Conservation (phyloP, 1,140 invertebrate genomes). For the Battus philenor region DNA sequence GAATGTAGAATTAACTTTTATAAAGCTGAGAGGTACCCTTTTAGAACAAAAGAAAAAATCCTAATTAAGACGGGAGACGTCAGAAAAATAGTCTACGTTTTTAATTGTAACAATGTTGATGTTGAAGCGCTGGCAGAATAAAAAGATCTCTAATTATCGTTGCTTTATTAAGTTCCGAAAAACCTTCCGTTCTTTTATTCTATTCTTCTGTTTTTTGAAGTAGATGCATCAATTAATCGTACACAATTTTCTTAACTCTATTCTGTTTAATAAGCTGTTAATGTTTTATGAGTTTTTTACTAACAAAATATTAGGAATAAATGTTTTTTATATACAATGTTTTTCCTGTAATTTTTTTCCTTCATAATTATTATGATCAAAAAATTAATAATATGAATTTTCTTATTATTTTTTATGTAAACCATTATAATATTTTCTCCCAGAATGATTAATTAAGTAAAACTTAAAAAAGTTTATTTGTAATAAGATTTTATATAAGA, state of each 20-base stretch:
- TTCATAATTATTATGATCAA: too few relatives aligned
- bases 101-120: slow-evolving; percentile 56
- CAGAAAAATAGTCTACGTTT: slow-evolving; percentile 56
- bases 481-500: not conserved
- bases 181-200: too few relatives aligned
- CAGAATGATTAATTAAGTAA: not conserved
- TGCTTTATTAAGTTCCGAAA: slow-evolving; percentile 29
- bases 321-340: too few relatives aligned
- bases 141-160: slow-evolving; percentile 39
- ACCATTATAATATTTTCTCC: not conserved
- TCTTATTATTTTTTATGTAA: too few relatives aligned
- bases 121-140: slow-evolving; percentile 34
- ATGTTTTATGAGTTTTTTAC: too few relatives aligned
- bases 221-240: too few relatives aligned
- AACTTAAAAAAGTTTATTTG: not conserved
- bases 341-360: too few relatives aligned
- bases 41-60: slow-evolving; percentile 40
- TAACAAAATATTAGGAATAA: too few relatives aligned
- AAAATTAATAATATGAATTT: too few relatives aligned
- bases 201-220: too few relatives aligned
- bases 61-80: slow-evolving; percentile 57
- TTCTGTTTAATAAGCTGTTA: too few relatives aligned
- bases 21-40: slow-evolving; percentile 52
- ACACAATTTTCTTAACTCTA: too few relatives aligned
- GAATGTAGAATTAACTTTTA: slow-evolving; percentile 47